Conservation (phyloP, 35 echinoderm and acorn worm species). For the Apostichopus californicus region DNA sequence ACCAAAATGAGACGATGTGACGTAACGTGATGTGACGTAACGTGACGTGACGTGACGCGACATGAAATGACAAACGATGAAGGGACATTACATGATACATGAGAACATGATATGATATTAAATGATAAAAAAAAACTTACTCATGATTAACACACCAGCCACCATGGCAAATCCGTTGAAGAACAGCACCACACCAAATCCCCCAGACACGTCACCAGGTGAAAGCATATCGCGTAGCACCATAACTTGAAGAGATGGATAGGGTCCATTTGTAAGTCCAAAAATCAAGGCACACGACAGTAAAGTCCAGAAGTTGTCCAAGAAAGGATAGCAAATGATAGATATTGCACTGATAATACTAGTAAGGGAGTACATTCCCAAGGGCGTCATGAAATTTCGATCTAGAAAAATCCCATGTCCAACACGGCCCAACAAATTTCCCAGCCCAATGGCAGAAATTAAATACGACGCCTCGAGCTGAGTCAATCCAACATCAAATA, state of each 20-base stretch:
- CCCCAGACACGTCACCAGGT: neutral
- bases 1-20: too few relatives aligned
- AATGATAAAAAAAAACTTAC: neutral
- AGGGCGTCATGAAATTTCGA: neutral
- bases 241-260: constrained; percentile 1
- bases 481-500: constrained; percentile 34
- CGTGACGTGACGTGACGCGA: too few relatives aligned
- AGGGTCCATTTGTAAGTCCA: constrained; percentile 31
- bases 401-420: constrained; percentile 18
- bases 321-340: neutral
- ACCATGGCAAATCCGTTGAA: constrained; percentile 42
- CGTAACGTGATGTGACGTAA: too few relatives aligned
- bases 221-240: constrained; percentile 5
- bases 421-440: neutral
- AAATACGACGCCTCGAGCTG: constrained; percentile 22
- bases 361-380: neutral
- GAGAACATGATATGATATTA: too few relatives aligned
- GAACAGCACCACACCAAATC: constrained; percentile 15
- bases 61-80: too few relatives aligned
- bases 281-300: neutral
- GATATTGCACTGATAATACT: neutral
- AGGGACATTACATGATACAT: too few relatives aligned
- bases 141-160: constrained; percentile 7
- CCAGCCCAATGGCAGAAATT: constrained; percentile 17
- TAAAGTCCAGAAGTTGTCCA: neutral